Evolutionary conservation across 2,888 invertebrate species (phyloP), one percentile per base, ranked within the genome.

Genomic region (Parnassius glacialis): DNA sequence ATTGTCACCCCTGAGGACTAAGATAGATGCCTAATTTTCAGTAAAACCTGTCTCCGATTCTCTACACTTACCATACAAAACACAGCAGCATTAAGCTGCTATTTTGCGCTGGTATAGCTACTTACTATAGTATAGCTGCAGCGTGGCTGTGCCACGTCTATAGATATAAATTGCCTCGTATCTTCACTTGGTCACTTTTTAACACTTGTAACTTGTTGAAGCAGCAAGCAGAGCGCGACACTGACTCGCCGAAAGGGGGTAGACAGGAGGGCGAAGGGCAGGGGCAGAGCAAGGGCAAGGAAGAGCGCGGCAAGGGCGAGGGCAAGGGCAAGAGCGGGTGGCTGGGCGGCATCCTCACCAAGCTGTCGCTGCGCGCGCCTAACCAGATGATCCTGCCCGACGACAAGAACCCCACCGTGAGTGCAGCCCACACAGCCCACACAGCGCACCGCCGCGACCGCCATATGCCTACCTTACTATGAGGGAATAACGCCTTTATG

Each of bases 341-440:
- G 96, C 95, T 98, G 77, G 97, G 97, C 66, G 97, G 97, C 57
- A 93, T 97, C 73, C 96, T 96, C 91, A 96, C 94, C 83, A 96
- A 96, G 85, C 92, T 97, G 64, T 93, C 96, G 20, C 93, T 96
- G 59, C 95, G 96, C 71, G 95, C 96, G 52, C 97, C 96, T 87
- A 98, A 97, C 92, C 97, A 98, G 93, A 98, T 98, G 97, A 97
- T 96, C 78, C 92, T 98, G 71, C 98, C 98, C 1, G 98, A 98
- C 88, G 98, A 98, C 88, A 97, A 95, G 84, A 96, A 98, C 91
- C 97, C 97, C 67, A 92, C 96, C 67, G 97, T 97, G 92, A 94
- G 94, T 91, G 69, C 20, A 20, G 58, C 45, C 43, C 9, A 65
- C 50, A 62, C 20, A 20, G 58, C 45, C 43, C 9, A 65, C 50